Evolutionary conservation across 2,888 invertebrate genomes (phyloP).

Genomic region (Caenorhabditis panamensis): DNA sequence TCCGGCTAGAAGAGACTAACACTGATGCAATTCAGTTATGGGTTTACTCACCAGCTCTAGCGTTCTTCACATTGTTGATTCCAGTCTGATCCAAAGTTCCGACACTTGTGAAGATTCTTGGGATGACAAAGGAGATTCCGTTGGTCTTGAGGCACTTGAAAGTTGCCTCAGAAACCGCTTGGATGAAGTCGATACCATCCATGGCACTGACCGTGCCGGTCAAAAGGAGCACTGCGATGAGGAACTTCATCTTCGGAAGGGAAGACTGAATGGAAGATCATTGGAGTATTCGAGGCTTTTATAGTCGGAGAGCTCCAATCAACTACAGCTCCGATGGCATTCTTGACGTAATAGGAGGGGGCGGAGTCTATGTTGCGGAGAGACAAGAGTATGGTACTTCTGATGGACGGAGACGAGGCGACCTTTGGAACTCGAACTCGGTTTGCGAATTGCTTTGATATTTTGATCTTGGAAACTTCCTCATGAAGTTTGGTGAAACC

Average conservation of each 20-base stretch:
- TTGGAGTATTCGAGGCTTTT: constrained; percentile 5
- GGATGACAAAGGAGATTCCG: constrained; percentile 68
- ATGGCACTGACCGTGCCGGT: constrained; percentile 1
- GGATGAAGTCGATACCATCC: constrained; percentile 51
- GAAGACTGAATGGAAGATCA: neutral
- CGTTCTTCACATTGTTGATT: constrained; percentile 71
- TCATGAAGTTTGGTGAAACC: no score
- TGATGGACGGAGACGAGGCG: neutral
- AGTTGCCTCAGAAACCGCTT: constrained; percentile 56
- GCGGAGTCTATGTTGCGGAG: neutral
- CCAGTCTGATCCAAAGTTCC: constrained; percentile 68
- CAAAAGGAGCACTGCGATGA: constrained; percentile 16
- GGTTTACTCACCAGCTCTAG: constrained; percentile 63
- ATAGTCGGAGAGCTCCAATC: no score
- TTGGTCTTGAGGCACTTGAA: constrained; percentile 65
- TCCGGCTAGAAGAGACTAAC: constrained; percentile 34
- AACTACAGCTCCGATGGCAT: neutral
- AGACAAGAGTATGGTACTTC: neutral
- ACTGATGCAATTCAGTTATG: neutral
- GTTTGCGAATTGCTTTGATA: no score
- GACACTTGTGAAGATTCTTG: constrained; percentile 64
- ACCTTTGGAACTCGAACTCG: neutral
- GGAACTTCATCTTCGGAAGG: constrained; percentile 27
- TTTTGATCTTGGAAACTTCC: no score
- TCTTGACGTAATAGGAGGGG: neutral